A percentile compares a stretch with the other conserved stretches of the same genome.
These are phyloP conservation scores for Magallana gigas DNA, from an alignment of 1,140 invertebrate species.

Conservation along the genomic window DNA sequence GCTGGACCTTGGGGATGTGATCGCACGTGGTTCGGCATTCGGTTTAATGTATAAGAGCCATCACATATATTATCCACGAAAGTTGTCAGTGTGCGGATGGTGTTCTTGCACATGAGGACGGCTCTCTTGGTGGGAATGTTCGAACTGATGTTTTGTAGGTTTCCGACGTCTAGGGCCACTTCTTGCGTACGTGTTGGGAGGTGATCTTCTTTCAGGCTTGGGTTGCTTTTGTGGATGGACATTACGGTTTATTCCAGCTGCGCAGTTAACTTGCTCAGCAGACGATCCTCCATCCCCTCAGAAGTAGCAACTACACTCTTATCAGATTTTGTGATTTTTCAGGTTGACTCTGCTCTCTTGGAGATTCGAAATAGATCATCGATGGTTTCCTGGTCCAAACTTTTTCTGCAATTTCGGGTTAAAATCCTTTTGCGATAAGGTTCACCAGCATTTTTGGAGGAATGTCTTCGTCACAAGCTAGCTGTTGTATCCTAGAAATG, in stretches of 20 bases:
- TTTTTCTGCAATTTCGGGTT: not conserved
- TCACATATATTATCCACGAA: not conserved
- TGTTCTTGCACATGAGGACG: not conserved
- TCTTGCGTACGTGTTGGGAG: too few relatives aligned
- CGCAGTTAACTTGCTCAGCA: not conserved
- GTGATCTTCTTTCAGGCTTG: too few relatives aligned
- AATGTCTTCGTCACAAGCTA: not conserved
- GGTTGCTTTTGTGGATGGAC: not conserved
- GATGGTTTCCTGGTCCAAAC: not conserved
- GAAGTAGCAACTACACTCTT: not conserved
- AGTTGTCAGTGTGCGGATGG: not conserved
- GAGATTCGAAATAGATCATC: not conserved
- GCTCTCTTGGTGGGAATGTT: too few relatives aligned
- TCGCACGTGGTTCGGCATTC: not conserved
- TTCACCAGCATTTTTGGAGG: not conserved
- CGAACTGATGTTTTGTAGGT: too few relatives aligned
- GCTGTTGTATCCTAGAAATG: not conserved
- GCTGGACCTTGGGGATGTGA: not conserved
- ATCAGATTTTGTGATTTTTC: not conserved
- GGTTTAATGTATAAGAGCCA: not conserved
- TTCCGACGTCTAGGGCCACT: too few relatives aligned
- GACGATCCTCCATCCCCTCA: not conserved
- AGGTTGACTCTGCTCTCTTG: not conserved
- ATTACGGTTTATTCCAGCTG: not conserved
- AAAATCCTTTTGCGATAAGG: constrained; percentile 1